These are phyloP conservation scores for Ormyrus nitidulus DNA, from an alignment of 2,888 invertebrate genomes.

Conservation along the genomic window DNA sequence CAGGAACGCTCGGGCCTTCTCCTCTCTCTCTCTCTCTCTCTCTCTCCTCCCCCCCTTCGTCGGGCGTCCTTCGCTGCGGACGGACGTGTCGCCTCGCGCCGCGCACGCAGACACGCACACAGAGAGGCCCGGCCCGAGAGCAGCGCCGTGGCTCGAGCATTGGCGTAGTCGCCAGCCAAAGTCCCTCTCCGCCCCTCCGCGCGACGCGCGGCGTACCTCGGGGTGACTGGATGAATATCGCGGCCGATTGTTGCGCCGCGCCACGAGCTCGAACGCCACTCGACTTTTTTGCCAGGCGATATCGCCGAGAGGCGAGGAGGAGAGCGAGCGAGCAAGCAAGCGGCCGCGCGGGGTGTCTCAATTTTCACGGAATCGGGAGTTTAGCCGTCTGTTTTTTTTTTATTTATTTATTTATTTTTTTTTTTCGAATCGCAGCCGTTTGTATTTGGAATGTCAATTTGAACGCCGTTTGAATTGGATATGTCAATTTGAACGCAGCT, in stretches of 20 bases:
- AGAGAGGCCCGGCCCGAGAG: slow-evolving; percentile 1
- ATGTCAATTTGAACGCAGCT: no score
- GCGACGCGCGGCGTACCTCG: neutral
- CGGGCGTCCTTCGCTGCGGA: slow-evolving; percentile 26
- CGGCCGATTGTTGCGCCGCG: neutral
- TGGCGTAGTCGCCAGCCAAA: neutral
- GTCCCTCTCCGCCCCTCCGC: neutral
- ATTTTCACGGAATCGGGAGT: no score
- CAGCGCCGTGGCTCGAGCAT: slow-evolving; percentile 18
- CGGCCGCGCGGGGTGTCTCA: no score
- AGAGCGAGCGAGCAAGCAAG: no score
- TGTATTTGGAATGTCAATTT: no score
- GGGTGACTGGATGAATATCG: neutral
- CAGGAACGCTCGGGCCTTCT: slow-evolving; percentile 42
- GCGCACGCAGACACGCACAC: neutral
- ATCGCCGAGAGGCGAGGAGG: no score
- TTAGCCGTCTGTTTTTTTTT: no score
- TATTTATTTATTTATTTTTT: no score
- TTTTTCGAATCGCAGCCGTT: no score
- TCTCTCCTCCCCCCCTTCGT: slow-evolving; percentile 1
- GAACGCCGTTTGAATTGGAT: no score
- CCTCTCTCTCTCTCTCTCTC: neutral
- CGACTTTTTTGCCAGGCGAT: no score
- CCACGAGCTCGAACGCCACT: neutral
- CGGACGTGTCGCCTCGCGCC: slow-evolving; percentile 49